Percentiles rank a stretch among this genome's conserved stretches.
Conservation (phyloP, 2,888 invertebrate species). For the Platycnemis pennipes region DNA sequence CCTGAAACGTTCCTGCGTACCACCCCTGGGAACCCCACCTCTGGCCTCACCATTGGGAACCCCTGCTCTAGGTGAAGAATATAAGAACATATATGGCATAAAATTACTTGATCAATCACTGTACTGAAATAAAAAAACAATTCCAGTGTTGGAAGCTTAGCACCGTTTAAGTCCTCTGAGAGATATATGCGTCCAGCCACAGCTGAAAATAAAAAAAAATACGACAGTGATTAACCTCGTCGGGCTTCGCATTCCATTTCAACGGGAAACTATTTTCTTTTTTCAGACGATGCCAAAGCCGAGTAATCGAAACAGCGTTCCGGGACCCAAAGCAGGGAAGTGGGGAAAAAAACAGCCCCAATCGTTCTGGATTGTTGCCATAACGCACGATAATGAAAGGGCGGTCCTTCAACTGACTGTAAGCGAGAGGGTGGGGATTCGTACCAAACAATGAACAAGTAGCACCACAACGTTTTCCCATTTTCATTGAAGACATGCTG, state of each 20-base stretch:
- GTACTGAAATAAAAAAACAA: too few species aligned
- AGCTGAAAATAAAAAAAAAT: too few species aligned
- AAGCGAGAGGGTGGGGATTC: neutral
- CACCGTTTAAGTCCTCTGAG: too few species aligned
- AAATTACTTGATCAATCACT: too few species aligned
- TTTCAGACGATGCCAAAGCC: neutral
- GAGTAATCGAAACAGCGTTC: neutral
- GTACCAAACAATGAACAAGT: neutral
- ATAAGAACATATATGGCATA: too few species aligned
- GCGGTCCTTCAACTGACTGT: neutral
- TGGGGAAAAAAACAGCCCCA: neutral
- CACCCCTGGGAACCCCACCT: too few species aligned
- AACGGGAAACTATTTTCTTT: neutral
- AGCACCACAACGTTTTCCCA: neutral
- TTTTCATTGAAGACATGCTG: neutral
- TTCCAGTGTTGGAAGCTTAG: too few species aligned
- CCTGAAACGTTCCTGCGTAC: too few species aligned
- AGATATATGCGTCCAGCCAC: too few species aligned
- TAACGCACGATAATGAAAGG: conserved; percentile 14
- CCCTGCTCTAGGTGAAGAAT: too few species aligned
- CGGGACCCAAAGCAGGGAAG: neutral
- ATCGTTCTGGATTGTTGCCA: conserved; percentile 14
- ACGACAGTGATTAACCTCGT: neutral
- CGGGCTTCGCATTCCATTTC: neutral
- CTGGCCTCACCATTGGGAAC: too few species aligned